phyloP scores from a whole-genome alignment of 2,113 vertebrate species.

The Otis tarda region DNA sequence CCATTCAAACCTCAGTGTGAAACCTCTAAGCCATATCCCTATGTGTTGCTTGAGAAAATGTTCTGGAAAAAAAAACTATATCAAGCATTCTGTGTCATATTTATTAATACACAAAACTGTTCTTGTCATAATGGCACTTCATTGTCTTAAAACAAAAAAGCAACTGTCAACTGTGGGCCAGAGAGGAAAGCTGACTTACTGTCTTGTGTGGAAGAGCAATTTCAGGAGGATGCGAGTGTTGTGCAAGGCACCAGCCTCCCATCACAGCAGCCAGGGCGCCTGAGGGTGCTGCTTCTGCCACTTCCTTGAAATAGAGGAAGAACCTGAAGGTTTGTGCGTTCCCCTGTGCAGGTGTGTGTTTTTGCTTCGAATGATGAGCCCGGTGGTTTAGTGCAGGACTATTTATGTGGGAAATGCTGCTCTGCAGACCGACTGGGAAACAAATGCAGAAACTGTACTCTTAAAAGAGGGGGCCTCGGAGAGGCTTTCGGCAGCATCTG shows the following conservation, averaged over 20 bases:
- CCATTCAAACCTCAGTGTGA: not conserved
- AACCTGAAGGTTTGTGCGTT: not conserved
- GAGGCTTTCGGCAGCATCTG: not conserved
- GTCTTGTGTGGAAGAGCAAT: not conserved
- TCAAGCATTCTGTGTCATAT: not conserved
- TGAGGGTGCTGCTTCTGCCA: not conserved
- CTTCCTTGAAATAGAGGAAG: slow-evolving; percentile 12
- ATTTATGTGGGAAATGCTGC: not conserved
- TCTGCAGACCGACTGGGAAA: not conserved
- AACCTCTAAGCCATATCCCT: not conserved
- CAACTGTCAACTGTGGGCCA: not conserved
- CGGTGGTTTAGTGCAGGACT: not conserved
- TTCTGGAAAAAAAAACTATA: not conserved
- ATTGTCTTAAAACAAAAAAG: not conserved
- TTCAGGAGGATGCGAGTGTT: not conserved
- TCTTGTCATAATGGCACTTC: not conserved
- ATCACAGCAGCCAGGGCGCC: accelerated
- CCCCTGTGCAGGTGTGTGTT: not conserved
- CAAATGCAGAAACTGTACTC: not conserved
- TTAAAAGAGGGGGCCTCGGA: not conserved
- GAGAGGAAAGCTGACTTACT: not conserved
- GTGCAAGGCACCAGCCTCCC: not conserved
- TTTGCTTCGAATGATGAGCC: not conserved
- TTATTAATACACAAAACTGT: not conserved
- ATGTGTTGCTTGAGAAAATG: not conserved